These are phyloP conservation scores for Lontra canadensis DNA, from an alignment of 2,113 vertebrate species.

Conservation along the genomic window DNA sequence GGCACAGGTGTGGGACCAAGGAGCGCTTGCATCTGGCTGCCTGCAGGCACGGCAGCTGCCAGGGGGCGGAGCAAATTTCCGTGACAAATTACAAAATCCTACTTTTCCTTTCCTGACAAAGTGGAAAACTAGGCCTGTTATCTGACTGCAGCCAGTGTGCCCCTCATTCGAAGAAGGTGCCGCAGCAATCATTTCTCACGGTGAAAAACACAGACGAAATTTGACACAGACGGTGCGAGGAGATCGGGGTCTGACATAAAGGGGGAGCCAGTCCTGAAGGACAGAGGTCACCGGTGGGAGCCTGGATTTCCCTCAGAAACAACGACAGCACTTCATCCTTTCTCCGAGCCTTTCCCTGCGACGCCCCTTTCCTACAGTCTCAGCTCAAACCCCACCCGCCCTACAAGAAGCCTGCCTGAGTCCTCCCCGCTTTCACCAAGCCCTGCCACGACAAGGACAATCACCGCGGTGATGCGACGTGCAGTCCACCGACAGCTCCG, in stretches of 20 bases:
- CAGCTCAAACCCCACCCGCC: background rate
- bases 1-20: background rate
- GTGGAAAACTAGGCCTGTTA: background rate
- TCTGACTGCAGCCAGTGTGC: rapidly evolving
- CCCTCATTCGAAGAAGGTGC: background rate
- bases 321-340: background rate
- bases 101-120: background rate
- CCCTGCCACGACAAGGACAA: background rate
- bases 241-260: background rate
- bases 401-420: background rate
- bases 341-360: background rate
- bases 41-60: background rate
- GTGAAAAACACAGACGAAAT: background rate
- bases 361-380: background rate
- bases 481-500: background rate
- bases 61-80: background rate
- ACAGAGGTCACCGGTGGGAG: background rate
- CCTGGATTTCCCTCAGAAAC: no score
- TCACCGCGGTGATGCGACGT: background rate
- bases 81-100: background rate
- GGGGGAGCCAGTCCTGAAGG: background rate
- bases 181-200: no score
- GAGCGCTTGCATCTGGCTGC: rapidly evolving
- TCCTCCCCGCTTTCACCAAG: background rate
- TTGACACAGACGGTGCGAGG: background rate